Evolutionary conservation across 2,113 vertebrate genomes (phyloP).

Genomic region (Hippotragus niger): DNA sequence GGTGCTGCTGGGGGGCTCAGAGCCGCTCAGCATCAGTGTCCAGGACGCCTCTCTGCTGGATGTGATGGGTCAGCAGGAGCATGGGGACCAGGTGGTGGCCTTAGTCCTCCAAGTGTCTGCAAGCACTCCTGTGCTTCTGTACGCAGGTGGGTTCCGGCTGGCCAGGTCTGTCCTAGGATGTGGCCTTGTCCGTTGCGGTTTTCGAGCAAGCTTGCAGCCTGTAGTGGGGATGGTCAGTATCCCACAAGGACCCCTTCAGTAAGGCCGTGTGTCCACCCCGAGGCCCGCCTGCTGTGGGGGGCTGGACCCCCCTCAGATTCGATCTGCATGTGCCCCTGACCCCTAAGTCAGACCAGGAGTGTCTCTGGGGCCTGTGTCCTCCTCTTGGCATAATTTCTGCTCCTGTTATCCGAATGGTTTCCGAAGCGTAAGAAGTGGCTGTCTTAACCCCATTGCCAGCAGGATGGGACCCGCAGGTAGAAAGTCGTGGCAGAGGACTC

Average conservation of each 20-base stretch:
- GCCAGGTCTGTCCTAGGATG: not conserved
- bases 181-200: not conserved
- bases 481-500: fast-evolving
- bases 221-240: too few relatives aligned
- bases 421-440: not conserved
- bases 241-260: fast-evolving
- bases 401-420: not conserved
- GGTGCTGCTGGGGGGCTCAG: not conserved
- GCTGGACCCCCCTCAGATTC: not conserved
- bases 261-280: not conserved
- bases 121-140: not conserved
- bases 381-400: not conserved
- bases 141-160: fast-evolving
- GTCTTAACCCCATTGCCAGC: not conserved
- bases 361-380: not conserved
- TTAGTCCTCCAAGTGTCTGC: not conserved
- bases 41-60: not conserved
- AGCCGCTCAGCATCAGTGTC: not conserved
- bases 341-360: not conserved
- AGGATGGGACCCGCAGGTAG: not conserved
- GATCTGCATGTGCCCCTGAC: not conserved
- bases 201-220: not conserved
- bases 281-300: fast-evolving
- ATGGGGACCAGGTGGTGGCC: not conserved
- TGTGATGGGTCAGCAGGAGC: not conserved